A percentile compares a stretch with the other conserved stretches of the same genome.
Evolutionary conservation across 2,888 invertebrate species (phyloP).

Genomic region (Latheticus oryzae): DNA sequence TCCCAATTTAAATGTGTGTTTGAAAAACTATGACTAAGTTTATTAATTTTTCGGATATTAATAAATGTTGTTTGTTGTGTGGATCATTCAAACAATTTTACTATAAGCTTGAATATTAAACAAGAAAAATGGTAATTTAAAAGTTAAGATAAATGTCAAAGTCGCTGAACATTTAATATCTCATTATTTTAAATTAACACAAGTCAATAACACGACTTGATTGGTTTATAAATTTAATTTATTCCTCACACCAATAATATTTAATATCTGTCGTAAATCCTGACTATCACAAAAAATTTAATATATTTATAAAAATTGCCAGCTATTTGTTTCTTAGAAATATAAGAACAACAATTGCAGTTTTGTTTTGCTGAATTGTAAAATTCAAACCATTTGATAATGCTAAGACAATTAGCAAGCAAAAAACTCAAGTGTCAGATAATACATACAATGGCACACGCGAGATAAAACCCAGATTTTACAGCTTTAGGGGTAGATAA

Average conservation of each 20-base stretch:
- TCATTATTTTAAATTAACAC: slow-evolving; percentile 21
- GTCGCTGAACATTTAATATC: slow-evolving; percentile 2
- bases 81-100: slow-evolving; percentile 24
- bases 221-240: slow-evolving; percentile 20
- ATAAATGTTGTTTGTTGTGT: slow-evolving; percentile 19
- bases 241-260: no score
- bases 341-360: neutral
- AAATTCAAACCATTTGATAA: slow-evolving; percentile 12
- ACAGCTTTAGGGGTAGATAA: slow-evolving; percentile 7
- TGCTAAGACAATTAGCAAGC: slow-evolving; percentile 19
- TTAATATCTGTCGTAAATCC: neutral
- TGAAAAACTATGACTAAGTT: slow-evolving; percentile 22
- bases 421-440: slow-evolving; percentile 13
- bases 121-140: slow-evolving; percentile 18
- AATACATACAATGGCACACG: slow-evolving; percentile 19
- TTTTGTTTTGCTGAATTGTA: slow-evolving; percentile 10
- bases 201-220: slow-evolving; percentile 9
- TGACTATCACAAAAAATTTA: slow-evolving; percentile 3
- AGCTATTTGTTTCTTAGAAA: slow-evolving; percentile 2
- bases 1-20: slow-evolving; percentile 23
- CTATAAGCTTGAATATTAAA: slow-evolving; percentile 17
- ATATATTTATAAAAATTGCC: slow-evolving; percentile 16
- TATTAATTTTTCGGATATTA: slow-evolving; percentile 11
- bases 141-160: slow-evolving; percentile 22
- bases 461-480: neutral